Evolutionary conservation across 35 echinoderm and acorn worm species (phyloP).

Genomic region (Nesometra sesokonis): DNA sequence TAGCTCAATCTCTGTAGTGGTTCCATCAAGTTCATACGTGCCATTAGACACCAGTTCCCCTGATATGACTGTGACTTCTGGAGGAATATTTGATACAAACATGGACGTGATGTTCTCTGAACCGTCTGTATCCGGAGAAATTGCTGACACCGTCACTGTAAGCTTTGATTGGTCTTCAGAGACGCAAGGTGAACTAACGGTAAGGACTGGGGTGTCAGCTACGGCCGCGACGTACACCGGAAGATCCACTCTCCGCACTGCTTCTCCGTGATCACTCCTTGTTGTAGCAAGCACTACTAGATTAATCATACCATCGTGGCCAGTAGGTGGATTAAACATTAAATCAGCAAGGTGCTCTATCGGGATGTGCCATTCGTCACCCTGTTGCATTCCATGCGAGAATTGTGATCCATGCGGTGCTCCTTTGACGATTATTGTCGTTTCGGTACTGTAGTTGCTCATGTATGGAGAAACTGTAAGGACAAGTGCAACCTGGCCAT

Average conservation of each 20-base stretch:
- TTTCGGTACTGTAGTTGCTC: not conserved
- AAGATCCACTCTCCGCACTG: not conserved
- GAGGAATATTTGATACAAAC: not conserved
- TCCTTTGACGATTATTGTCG: not conserved
- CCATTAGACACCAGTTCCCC: not conserved
- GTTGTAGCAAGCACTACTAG: slow-evolving; percentile 2
- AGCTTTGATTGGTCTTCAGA: not conserved
- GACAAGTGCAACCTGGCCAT: not conserved
- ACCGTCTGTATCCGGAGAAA: not conserved
- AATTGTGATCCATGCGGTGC: not conserved
- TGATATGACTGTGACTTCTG: not conserved
- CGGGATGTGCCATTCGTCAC: slow-evolving; percentile 1
- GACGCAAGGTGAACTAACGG: not conserved
- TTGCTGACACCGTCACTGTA: not conserved
- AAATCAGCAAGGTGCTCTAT: slow-evolving; percentile 2
- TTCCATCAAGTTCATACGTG: not conserved
- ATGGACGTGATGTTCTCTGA: slow-evolving; percentile 10
- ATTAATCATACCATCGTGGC: not conserved
- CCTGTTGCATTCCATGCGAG: not conserved
- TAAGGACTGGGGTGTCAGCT: not conserved
- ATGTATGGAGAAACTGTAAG: not conserved
- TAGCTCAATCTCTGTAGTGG: not conserved
- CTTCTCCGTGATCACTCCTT: not conserved
- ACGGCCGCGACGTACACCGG: not conserved
- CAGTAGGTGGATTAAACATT: not conserved